phyloP scores from a whole-genome alignment of 2,113 vertebrate species.

The Rissa tridactyla region DNA sequence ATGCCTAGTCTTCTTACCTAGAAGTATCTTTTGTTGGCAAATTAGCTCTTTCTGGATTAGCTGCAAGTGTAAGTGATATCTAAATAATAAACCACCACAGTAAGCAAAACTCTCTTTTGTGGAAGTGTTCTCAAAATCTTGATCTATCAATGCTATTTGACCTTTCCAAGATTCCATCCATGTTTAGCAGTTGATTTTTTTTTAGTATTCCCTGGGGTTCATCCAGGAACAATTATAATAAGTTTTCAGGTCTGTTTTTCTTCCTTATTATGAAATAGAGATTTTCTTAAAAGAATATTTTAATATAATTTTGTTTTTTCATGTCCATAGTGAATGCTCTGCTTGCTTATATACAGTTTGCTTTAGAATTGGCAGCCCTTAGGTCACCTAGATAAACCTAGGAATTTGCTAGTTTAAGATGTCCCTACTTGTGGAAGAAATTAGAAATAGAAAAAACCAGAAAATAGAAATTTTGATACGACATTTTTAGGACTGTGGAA shows the following conservation, averaged over 20 bases:
- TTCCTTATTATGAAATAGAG: background rate
- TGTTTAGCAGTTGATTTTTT: background rate
- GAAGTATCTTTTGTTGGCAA: background rate
- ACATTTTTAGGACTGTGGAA: background rate
- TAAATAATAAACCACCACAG: background rate
- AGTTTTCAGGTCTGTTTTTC: background rate
- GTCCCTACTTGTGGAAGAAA: background rate
- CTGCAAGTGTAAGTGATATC: background rate
- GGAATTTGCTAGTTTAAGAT: background rate
- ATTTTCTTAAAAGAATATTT: background rate
- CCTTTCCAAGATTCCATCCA: background rate
- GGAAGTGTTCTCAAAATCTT: background rate
- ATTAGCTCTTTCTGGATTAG: background rate
- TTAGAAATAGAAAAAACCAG: too few species aligned
- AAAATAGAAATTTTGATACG: background rate
- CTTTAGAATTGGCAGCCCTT: background rate
- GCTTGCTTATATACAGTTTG: background rate
- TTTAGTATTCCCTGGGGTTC: background rate
- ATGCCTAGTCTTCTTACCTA: background rate
- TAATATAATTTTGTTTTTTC: background rate
- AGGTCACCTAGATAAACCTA: background rate
- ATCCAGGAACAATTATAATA: accelerated
- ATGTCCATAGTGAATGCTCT: background rate
- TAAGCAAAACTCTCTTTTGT: accelerated
- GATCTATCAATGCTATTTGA: background rate